Base-by-base conservation (phyloP, 2,797 vertebrate species). In the Dryobates pubescens region DNA sequence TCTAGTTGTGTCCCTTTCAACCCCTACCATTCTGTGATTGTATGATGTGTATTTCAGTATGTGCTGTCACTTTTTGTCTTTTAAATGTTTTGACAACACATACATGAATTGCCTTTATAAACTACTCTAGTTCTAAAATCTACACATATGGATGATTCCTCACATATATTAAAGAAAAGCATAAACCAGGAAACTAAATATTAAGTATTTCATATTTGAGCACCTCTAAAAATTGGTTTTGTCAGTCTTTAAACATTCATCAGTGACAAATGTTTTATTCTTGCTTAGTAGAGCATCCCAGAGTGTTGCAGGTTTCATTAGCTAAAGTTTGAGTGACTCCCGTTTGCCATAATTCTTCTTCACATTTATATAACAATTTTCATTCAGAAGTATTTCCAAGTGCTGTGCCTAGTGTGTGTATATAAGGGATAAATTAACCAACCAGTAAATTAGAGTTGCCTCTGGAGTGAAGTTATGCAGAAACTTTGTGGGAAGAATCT, bases 401-500 rank as follows among this genome's bases (percentile, higher is more conserved):
- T 82, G 32, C 16, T 92, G 82, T 71, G 41, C 58, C 47, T 24
- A 53, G 6, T 75, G 11, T 94, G 16, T 85, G 49, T 82, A 88
- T 74, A 58, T 73, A 94, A 86, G 30, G 51, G 64, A 91, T 93
- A 78, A 92, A 88, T 87, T 93, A 92, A 59, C 34, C 64, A 90
- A 53, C 59, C 79, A 78, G 22, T 62, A 91, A 92, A 91, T 91
- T 90, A 77, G 15, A 91, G 41, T 79, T 88, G 88, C 26, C 26
- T 82, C 68, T 65, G 20, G 10, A 79, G 51, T 58, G 41, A 82
- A 82, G 32, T n/a, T 86, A 23, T 63, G 34, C 11, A 70, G 51
- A 68, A 84, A 62, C 72, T 81, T 81, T 74, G 27, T 78, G 72
- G 17, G 9, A 61, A 89, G 43, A 78, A 56, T 64, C 30, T 65